These are phyloP conservation scores for Lynx canadensis DNA, from an alignment of 2,113 vertebrate genomes.

Conservation along the genomic window DNA sequence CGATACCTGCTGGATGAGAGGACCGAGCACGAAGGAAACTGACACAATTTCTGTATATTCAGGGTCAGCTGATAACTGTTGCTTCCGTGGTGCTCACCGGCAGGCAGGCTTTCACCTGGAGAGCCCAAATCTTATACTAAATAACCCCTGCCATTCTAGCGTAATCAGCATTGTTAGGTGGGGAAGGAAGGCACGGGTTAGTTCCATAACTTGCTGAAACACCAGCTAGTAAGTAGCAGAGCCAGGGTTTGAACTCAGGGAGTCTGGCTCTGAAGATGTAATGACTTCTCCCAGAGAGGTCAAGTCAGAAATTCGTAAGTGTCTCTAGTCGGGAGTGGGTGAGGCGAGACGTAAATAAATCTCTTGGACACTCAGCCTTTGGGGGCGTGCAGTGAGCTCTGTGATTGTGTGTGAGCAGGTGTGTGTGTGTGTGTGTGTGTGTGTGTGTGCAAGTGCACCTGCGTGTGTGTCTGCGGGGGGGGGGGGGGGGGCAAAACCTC, in stretches of 20 bases:
- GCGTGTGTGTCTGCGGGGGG: not conserved
- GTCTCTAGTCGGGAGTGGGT: not conserved
- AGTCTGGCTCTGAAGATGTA: slow-evolving; percentile 8
- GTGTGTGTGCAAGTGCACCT: fast-evolving
- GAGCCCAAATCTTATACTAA: not conserved
- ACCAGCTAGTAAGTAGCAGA: not conserved
- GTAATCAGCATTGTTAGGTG: not conserved
- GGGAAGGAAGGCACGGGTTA: not conserved
- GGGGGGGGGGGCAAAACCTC: not conserved
- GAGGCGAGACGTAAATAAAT: not conserved
- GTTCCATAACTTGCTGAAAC: not conserved
- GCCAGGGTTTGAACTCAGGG: not conserved
- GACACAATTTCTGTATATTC: not conserved
- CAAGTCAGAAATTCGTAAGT: not conserved
- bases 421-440: not conserved
- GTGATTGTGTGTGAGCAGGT: not conserved
- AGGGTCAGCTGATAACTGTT: too few relatives aligned
- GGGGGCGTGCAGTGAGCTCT: not conserved
- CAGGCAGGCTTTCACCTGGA: not conserved
- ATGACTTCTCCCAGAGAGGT: not conserved
- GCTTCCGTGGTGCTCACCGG: not conserved
- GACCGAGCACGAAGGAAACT: too few relatives aligned
- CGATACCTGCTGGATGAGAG: not conserved
- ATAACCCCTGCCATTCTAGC: not conserved
- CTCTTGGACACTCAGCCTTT: not conserved